Evolutionary conservation across 2,113 vertebrate species (phyloP), one percentile per base, ranked within the genome.

Genomic region (Dipodomys merriami): DNA sequence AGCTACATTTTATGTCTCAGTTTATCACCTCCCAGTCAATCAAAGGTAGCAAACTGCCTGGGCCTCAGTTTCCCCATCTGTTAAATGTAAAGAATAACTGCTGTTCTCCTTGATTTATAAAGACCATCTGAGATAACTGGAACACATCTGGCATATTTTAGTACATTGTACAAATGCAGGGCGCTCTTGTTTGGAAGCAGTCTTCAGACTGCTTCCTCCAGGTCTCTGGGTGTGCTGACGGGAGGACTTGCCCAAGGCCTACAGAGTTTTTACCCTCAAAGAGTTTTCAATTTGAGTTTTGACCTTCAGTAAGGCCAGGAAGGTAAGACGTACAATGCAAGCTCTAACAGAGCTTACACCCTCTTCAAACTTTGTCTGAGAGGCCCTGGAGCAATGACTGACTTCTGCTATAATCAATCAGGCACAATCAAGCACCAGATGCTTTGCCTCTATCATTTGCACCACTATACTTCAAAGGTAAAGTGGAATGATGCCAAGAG

Each of bases 21-120:
- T 15, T 84, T 91, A 96, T 87, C 60, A 83, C 29, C 35, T 87
- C 82, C 82, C 85, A 90, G 86, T 91, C 85, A 89, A 49, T 88
- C 57, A 89, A 78, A 88, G 44, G 39, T 25, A 71, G 27, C n/a
- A 88, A 79, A 87, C 20, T 6, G 86, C 77, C 68, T 86, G 35
- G 87, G 81, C 68, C 90, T 94, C 87, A 67, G 84, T 95, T 93
- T 96, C 49, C 78, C 73, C 64, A 35, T 78, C 77, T 90, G 29
- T 78, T 90, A 87, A 79, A 57, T 77, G 22, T 74, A 64, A 95
- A 92, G 68, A 82, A 44, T 53, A 74, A 82, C 15, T 7, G 1
- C 35, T 86, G 39, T 60, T 91, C 81, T 86, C 33, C 13, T 27
- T 64, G 46, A 57, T 91, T 67, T 89, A n/a, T 88, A 65, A 73